phyloP scores from a whole-genome alignment of 2,888 invertebrate species.

The Cephus rjabovi region DNA sequence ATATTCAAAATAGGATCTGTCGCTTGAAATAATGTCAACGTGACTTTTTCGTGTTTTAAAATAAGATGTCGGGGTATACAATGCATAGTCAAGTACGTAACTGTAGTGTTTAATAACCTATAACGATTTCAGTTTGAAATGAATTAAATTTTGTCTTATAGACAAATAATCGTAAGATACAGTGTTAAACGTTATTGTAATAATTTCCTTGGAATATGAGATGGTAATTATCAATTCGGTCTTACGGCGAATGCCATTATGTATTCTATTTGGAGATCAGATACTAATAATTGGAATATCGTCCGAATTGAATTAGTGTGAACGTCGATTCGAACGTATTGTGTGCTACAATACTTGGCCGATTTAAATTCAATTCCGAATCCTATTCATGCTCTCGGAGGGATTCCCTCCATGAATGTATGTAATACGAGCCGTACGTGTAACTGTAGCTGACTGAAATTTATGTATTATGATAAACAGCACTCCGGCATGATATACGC shows the following conservation, averaged over 20 bases:
- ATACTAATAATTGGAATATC: background rate
- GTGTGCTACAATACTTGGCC: background rate
- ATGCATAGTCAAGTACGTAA: background rate
- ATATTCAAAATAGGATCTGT: background rate
- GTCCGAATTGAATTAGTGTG: background rate
- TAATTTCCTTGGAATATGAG: background rate
- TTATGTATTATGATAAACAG: background rate
- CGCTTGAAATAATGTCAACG: background rate
- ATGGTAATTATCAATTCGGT: background rate
- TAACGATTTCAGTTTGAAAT: background rate
- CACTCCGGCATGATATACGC: background rate
- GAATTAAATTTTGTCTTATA: too few species aligned
- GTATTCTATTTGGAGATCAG: background rate
- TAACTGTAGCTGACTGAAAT: background rate
- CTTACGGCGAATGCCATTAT: background rate
- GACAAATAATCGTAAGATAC: background rate
- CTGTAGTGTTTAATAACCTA: too few species aligned
- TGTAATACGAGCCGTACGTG: background rate
- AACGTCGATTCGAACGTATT: background rate
- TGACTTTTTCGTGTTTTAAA: background rate
- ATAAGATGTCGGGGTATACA: background rate
- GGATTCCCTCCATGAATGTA: background rate
- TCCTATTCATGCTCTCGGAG: background rate
- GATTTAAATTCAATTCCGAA: background rate
- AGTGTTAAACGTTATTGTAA: too few species aligned